Base-by-base conservation (phyloP, 2,113 vertebrate genomes). In the Rhea pennata region DNA sequence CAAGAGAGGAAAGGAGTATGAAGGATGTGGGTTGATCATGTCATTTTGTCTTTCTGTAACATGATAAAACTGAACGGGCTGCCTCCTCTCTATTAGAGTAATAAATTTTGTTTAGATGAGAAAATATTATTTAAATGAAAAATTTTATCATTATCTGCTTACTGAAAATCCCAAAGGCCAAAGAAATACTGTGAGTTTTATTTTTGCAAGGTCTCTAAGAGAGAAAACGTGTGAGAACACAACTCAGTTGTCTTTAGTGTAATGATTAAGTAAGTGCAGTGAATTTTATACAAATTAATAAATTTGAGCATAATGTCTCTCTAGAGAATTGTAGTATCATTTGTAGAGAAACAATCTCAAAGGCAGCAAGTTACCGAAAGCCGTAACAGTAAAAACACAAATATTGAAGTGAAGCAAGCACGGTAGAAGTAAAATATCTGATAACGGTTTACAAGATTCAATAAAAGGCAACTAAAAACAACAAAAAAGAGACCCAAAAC, bases 11-110 rank as follows among this genome's bases (percentile, higher is more conserved):
- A 29, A 82, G 62, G 36, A 88, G 53, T 12, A 10, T 10, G 42
- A 86, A 78, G 58, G 12, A 84, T 91, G 42, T 31, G 79, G 73
- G 42, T 42, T 58, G 95, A 56, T 39, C 83, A 24, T 61, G 56
- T 92, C 78, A 76, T 75, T 89, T 82, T 81, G 80, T 69, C 84
- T 83, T 92, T 75, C 91, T 80, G 56, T 17, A 50, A 81, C 8
- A 4, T 14, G 13, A 87, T 51, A 85, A 64, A 87, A 71, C 78
- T 72, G 74, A 81, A 4, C 26, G 71, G 42, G n/a, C 65, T 96
- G 89, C 75, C 85, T 86, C 80, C 26, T 56, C 61, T 79, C 62
- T 74, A 83, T 62, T 50, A 48, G 33, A 62, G 39, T 9, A 81
- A 58, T 73, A 22, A 8, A 56, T 61, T 79, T 80, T 84, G 17